Conservation (phyloP, 2,113 vertebrate species). For the Monarcha castaneiventris region DNA sequence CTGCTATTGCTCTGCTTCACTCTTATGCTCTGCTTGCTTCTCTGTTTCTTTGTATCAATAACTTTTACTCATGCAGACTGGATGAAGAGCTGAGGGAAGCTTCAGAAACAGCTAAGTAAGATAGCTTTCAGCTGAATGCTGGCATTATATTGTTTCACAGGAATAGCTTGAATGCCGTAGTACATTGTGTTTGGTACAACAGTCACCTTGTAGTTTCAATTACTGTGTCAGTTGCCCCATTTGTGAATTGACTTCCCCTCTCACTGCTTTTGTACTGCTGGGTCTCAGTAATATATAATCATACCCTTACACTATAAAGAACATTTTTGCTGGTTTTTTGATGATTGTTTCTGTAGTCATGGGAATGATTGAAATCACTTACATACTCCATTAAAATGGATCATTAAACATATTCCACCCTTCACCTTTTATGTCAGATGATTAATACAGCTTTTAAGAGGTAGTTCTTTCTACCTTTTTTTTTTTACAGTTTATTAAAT, state of each 20-base stretch:
- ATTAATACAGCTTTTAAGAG: not conserved
- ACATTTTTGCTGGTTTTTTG: not conserved
- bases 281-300: not conserved
- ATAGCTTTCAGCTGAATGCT: constrained; percentile 60
- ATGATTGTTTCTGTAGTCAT: not conserved
- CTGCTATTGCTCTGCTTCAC: constrained; percentile 72
- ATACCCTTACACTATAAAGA: not conserved
- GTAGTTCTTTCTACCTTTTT: not conserved
- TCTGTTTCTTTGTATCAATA: constrained; percentile 67
- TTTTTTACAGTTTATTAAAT: not conserved
- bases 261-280: not conserved
- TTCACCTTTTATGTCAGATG: not conserved
- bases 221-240: not conserved
- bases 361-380: not conserved
- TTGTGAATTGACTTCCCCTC: constrained; percentile 6
- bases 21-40: constrained; percentile 79
- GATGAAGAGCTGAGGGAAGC: constrained; percentile 93
- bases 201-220: not conserved
- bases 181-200: not conserved
- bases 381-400: not conserved
- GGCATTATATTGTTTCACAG: constrained; percentile 26
- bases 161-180: constrained; percentile 31
- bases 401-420: not conserved
- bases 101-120: constrained; percentile 89
- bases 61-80: constrained; percentile 83